These are phyloP conservation scores for Drosophila putrida DNA, from an alignment of 2,888 invertebrate genomes.

Conservation along the genomic window DNA sequence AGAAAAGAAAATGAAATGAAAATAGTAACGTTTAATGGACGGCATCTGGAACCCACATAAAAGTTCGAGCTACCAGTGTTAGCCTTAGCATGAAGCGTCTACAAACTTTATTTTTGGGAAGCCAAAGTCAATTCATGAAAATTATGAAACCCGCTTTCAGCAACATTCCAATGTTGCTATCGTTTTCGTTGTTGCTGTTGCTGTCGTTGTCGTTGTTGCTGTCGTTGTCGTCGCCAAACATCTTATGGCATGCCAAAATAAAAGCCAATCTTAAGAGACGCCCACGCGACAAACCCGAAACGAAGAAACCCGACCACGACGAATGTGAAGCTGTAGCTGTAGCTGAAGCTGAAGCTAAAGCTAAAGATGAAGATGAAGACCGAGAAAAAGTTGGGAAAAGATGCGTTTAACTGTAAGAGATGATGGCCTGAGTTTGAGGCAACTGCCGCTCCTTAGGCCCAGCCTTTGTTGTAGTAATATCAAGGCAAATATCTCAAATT, in stretches of 20 bases:
- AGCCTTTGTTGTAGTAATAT: slow-evolving; percentile 71
- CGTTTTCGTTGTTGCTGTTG: slow-evolving; percentile 24
- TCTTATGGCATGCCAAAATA: slow-evolving; percentile 52
- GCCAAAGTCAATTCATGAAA: slow-evolving; percentile 58
- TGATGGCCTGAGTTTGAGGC: slow-evolving; percentile 42
- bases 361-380: slow-evolving; percentile 21
- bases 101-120: slow-evolving; percentile 12
- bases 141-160: slow-evolving; percentile 58
- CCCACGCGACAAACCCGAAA: slow-evolving; percentile 61
- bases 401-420: slow-evolving; percentile 59
- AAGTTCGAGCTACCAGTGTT: slow-evolving; percentile 35
- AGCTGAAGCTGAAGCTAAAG: slow-evolving; percentile 17
- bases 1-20: neutral
- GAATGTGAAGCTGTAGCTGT: slow-evolving; percentile 11
- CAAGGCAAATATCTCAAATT: slow-evolving; percentile 77
- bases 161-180: slow-evolving; percentile 60
- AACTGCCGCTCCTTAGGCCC: slow-evolving; percentile 55
- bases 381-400: slow-evolving; percentile 28
- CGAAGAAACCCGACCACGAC: slow-evolving; percentile 23
- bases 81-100: slow-evolving; percentile 16
- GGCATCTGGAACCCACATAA: slow-evolving; percentile 25
- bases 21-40: slow-evolving; percentile 9
- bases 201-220: slow-evolving; percentile 20
- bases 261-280: slow-evolving; percentile 69
- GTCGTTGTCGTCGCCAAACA: slow-evolving; percentile 51